Conservation (phyloP, 2,888 invertebrate species). For the Choristoneura rosaceana region DNA sequence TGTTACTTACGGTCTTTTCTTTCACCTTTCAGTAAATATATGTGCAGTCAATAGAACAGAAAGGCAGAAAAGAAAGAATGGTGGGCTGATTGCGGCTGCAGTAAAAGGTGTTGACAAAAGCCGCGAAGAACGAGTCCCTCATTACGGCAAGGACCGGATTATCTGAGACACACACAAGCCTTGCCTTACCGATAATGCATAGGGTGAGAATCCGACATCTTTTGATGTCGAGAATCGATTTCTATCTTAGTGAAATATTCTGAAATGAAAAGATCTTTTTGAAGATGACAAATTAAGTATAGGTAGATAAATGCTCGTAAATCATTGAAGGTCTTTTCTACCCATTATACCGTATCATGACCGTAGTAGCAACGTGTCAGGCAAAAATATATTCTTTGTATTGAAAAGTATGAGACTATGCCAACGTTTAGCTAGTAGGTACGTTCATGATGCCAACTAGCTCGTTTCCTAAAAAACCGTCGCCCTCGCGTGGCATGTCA, state of each 20-base stretch:
- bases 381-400: no score
- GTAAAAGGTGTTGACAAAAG: conserved; percentile 54
- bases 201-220: conserved; percentile 29
- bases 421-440: no score
- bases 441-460: no score
- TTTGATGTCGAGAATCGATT: neutral
- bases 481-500: no score
- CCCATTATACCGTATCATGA: no score
- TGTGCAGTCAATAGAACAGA: conserved; percentile 13
- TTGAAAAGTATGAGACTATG: no score
- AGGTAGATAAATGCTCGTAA: no score
- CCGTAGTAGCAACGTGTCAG: no score
- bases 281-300: no score
- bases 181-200: conserved; percentile 25
- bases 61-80: conserved; percentile 50
- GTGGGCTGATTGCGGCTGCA: conserved; percentile 57
- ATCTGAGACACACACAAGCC: conserved; percentile 24
- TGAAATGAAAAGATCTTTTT: neutral
- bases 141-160: conserved; percentile 45
- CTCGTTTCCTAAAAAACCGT: no score
- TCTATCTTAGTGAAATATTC: neutral
- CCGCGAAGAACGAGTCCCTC: conserved; percentile 45
- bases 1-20: no score
- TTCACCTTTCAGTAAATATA: neutral
- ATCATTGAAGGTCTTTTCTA: no score